Base-by-base conservation (phyloP, 2,888 invertebrate species). In the Nemotelus pantherinus region DNA sequence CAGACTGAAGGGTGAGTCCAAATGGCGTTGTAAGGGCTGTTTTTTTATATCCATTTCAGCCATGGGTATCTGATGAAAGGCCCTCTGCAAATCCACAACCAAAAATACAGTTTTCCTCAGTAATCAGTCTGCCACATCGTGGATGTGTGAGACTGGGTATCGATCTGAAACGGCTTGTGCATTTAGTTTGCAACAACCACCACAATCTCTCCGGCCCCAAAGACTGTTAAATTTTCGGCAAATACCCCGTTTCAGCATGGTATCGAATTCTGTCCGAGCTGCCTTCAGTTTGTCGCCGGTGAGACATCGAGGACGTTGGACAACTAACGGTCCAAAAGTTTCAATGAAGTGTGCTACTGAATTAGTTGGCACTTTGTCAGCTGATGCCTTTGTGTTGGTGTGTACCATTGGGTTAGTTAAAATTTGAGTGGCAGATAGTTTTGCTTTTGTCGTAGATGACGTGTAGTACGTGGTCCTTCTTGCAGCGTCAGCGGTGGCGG, bases 181-280 rank as follows among this genome's bases (percentile, higher is more conserved):
- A 77, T 87, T 88, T 0, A 86, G 80, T 0, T 45, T 39, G 0
- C 87, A 78, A 77, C 86, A 88, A 80, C 82, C 86, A 3, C 86
- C 87, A 77, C 87, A 86, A 53, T 9, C 53, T 53, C 53, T 6
- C 53, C 53, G 10, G 53, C 53, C 53, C 10, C 58, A 5, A 0
- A 81, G 79, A 47, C 85, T 84, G 6, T 82, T 83, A 0, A 86
- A 86, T 0, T 85, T 86, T 3, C 85, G 81, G 55, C 85, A 84
- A 6, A 87, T 85, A 0, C 86, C 87, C 41, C 82, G 78, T 45
- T 86, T 82, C 10, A 60, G 5, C 60, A 60, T 60, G 39, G 6
- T 10, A 25, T 76, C 76, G 10, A 76, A 57, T 50, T 76, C 76
- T 3, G 63, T 43, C 2, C 60, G 58, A 10, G 74, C 65, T 58